Evolutionary conservation across 2,888 invertebrate species (phyloP), one percentile per base, ranked within the genome.

Genomic region (Cephus spinipes): DNA sequence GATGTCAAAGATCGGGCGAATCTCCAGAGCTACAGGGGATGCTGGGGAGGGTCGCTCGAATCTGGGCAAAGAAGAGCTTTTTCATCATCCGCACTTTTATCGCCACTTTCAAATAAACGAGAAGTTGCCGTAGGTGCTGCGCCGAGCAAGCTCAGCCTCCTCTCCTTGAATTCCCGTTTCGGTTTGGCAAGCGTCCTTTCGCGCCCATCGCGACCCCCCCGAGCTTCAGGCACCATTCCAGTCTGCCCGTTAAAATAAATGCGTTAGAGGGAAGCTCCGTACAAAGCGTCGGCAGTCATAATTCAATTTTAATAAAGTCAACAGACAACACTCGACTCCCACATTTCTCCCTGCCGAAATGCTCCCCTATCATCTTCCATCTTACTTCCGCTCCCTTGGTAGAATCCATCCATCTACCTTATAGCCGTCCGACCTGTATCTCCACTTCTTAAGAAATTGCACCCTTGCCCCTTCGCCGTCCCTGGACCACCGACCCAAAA

Each of bases 301-400:
- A 69, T 69, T 69, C 69, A 69, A 69, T 69, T 69, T 69, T 69
- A 30, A 69, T 69, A 69, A 69, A 69, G 69, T 69, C 69, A 69
- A 69, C 69, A 31, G 12, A 69, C 69, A 69, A 69, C 30, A 69
- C 30, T 69, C 69, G 15, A 69, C 32, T 30, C 4, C 69, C 32
- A 1, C 30, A 69, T 69, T 30, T 69, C 32, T 30, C 69, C 40
- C 40, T 15, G 15, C 15, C 40, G 40, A 15, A 40, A 40, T 40
- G 15, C 15, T 40, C 40, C 40, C 40, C 15, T 40, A 40, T 40
- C 40, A 6, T 40, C 40, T 40, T 40, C 40, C 40, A 40, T 40
- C 40, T 40, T 40, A 40, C 40, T 40, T 40, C 40, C 40, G 40
- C 40, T 40, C 40, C 40, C 40, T 40, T 15, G 15, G 15, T 15